Evolutionary conservation across 2,888 invertebrate genomes (phyloP).

Genomic region (Marasmarcha lunaedactyla): DNA sequence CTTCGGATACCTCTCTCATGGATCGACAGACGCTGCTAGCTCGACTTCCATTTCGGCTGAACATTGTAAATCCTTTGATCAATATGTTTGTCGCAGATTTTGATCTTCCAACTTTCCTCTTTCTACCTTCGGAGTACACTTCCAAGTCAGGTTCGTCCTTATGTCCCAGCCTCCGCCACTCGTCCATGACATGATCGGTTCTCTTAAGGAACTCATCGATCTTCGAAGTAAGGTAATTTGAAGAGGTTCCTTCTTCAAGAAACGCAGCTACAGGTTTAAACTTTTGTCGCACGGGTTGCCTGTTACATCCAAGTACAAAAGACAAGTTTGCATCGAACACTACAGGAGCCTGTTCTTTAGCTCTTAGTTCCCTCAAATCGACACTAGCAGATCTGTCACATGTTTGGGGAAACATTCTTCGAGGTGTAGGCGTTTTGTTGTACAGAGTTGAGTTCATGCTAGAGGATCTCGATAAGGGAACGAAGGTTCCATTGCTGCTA

Average conservation of each 20-base stretch:
- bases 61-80: constrained; percentile 84
- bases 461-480: constrained; percentile 50
- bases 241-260: constrained; percentile 81
- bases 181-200: constrained; percentile 90
- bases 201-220: constrained; percentile 84
- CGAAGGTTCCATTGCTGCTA: constrained; percentile 53
- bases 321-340: constrained; percentile 86
- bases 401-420: constrained; percentile 77
- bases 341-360: constrained; percentile 81
- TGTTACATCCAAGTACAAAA: constrained; percentile 81
- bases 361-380: constrained; percentile 70
- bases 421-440: constrained; percentile 66
- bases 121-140: constrained; percentile 38
- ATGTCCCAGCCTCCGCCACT: constrained; percentile 81
- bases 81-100: constrained; percentile 85
- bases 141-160: constrained; percentile 59
- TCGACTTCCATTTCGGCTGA: constrained; percentile 64
- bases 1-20: constrained; percentile 71
- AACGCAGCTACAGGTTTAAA: constrained; percentile 82
- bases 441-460: constrained; percentile 49
- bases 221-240: constrained; percentile 79
- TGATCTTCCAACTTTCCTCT: constrained; percentile 70
- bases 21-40: constrained; percentile 67
- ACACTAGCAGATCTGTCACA: constrained; percentile 53
- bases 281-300: constrained; percentile 75